Base-by-base conservation (phyloP, 2,888 invertebrate species). In the Stenotaenia linearis region DNA sequence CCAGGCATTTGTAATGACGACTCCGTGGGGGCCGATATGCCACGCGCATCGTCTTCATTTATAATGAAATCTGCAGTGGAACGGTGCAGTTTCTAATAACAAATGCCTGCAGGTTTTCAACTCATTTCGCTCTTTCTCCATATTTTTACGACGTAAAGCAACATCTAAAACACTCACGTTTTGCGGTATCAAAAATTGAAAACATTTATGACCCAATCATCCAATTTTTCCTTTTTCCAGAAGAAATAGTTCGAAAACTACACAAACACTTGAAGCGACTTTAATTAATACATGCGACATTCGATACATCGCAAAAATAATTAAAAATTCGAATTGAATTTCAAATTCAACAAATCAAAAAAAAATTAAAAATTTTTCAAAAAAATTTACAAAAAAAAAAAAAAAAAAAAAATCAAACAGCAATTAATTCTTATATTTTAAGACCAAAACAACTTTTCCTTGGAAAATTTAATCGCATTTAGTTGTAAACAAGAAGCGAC, bases 1-100 rank as follows among this genome's bases (percentile, higher is more conserved):
- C 56, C 56, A 18, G 56, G 56, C 56, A 56, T 56, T 56, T 56
- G 56, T 56, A 56, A 56, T 56, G 56, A 56, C 56, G 56, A 56
- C 56, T 56, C 56, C 56, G 18, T 56, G 18, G 56, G 56, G 56
- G 18, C 15, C 56, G 18, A 56, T 56, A 21, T 56, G 56, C 56
- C 15, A 56, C 56, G 9, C 56, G 56, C 56, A 21, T 18, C 56
- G 18, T 0, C 56, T 56, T 56, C 56, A 56, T 56, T 56, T 56
- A 56, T 56, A 56, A 56, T 56, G 56, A 21, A 56, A 56, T 15
- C 56, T 18, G 21, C 56, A 56, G 9, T 9, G 21, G 56, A 56
- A 56, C 56, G 56, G 18, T 56, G 56, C 56, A 56, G 23, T n/a
- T 56, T 56, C 56, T 21, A 56, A 5, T 21, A 21, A 56, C 56